Evolutionary conservation across 2,113 vertebrate genomes (phyloP).

Genomic region (Ammodytes dubius): DNA sequence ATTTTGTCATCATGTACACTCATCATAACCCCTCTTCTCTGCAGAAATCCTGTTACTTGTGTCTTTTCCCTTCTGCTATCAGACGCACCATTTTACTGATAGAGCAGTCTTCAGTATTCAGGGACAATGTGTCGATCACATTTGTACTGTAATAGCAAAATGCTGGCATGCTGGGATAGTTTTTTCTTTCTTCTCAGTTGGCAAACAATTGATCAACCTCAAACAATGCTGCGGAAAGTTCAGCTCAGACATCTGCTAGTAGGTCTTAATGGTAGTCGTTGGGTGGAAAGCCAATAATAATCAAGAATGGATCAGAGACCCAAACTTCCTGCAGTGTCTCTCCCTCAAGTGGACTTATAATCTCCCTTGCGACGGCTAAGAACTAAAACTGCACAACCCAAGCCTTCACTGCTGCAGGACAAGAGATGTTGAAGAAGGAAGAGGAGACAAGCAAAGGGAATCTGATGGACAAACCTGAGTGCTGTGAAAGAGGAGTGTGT

Average conservation of each 20-base stretch:
- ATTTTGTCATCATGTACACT: conserved; percentile 35
- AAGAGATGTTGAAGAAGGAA: conserved; percentile 43
- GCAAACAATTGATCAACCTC: conserved; percentile 41
- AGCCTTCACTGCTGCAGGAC: conserved; percentile 57
- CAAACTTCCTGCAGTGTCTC: conserved; percentile 35
- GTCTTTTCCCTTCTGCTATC: conserved; percentile 62
- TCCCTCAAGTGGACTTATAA: conserved; percentile 52
- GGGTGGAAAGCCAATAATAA: conserved; percentile 21
- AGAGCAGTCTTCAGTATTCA: conserved; percentile 76
- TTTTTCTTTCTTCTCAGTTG: conserved; percentile 38
- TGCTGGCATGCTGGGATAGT: conserved; percentile 64
- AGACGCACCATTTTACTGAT: conserved; percentile 54
- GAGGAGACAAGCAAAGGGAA: conserved; percentile 74
- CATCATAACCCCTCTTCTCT: conserved; percentile 50
- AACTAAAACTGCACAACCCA: conserved; percentile 51
- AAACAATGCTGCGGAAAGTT: conserved; percentile 36
- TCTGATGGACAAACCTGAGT: conserved; percentile 64
- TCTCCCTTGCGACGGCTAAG: conserved; percentile 45
- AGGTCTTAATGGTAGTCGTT: conserved; percentile 27
- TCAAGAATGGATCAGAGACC: conserved; percentile 6
- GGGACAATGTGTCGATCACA: conserved; percentile 67
- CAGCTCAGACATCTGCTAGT: conserved; percentile 35
- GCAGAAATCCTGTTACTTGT: conserved; percentile 58
- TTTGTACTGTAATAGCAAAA: conserved; percentile 75
- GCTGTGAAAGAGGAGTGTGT: conserved; percentile 75